A percentile compares a stretch with the other conserved stretches of the same genome.
Evolutionary conservation across 2,888 invertebrate genomes (phyloP).

Genomic region (Blastobasis adustella): DNA sequence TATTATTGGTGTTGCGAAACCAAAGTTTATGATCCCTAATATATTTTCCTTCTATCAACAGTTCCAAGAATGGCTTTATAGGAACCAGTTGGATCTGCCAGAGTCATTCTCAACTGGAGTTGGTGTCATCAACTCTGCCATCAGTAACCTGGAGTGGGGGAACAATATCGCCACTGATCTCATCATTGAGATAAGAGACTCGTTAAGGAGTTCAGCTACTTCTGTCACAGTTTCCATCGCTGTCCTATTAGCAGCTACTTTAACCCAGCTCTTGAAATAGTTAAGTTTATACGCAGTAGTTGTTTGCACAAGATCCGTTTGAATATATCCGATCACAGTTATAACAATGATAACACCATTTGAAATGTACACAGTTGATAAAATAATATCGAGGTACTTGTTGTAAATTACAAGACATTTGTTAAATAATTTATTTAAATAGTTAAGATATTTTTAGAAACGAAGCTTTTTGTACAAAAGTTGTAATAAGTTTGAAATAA

Average conservation of each 20-base stretch:
- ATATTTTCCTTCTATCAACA: constrained; percentile 20
- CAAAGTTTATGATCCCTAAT: neutral
- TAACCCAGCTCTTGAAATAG: neutral
- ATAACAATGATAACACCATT: neutral
- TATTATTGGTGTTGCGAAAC: neutral
- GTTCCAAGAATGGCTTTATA: constrained; percentile 56
- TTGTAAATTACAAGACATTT: no score
- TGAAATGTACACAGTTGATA: no score
- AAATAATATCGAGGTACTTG: no score
- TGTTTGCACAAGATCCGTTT: neutral
- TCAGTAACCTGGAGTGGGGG: constrained; percentile 50
- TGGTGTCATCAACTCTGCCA: constrained; percentile 30
- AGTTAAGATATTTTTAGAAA: no score
- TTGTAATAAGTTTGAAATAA: no score
- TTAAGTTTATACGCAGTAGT: neutral
- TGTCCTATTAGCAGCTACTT: constrained; percentile 28
- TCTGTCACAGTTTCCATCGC: constrained; percentile 32
- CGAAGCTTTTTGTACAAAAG: no score
- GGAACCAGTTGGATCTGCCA: constrained; percentile 34
- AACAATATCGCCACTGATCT: constrained; percentile 36
- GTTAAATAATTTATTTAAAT: no score
- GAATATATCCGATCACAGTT: neutral
- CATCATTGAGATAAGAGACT: constrained; percentile 22
- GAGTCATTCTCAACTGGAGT: constrained; percentile 33
- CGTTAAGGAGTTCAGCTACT: constrained; percentile 34